Percentiles rank a stretch among this genome's conserved stretches.
phyloP scores from a whole-genome alignment of 2,888 invertebrate species.

The Agrotis segetum region DNA sequence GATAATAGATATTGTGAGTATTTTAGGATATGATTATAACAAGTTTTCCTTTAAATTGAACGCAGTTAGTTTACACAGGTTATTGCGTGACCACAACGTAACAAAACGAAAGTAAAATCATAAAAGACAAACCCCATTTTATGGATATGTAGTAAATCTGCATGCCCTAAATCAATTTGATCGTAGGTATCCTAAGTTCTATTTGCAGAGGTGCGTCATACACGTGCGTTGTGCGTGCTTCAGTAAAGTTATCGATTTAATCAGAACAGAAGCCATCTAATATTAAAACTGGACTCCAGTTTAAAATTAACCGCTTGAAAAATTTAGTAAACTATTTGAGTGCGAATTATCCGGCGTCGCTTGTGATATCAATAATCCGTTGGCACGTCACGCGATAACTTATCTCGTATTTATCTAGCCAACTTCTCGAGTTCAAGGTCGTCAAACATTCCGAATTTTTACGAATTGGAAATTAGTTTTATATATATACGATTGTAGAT shows the following conservation, averaged over 20 bases:
- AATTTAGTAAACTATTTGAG: slow-evolving; percentile 22
- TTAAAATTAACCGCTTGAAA: slow-evolving; percentile 23
- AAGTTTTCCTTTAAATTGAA: slow-evolving; percentile 38
- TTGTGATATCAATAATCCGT: slow-evolving; percentile 54
- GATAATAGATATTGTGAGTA: slow-evolving; percentile 39
- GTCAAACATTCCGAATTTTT: slow-evolving; percentile 46
- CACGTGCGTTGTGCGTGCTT: neutral
- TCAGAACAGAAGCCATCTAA: slow-evolving; percentile 1
- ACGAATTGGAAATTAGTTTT: slow-evolving; percentile 48
- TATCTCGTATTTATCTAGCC: slow-evolving; percentile 59
- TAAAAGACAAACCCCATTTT: neutral
- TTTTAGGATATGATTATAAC: slow-evolving; percentile 31
- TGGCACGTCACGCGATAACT: slow-evolving; percentile 61
- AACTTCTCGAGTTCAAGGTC: slow-evolving; percentile 63
- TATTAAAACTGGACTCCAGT: neutral
- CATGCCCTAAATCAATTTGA: neutral
- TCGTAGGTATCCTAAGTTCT: slow-evolving; percentile 12
- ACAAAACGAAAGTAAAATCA: neutral
- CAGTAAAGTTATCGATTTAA: slow-evolving; percentile 12
- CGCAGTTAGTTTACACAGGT: neutral
- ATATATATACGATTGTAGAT: slow-evolving; percentile 4
- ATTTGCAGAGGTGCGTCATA: slow-evolving; percentile 20
- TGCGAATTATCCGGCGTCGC: slow-evolving; percentile 27
- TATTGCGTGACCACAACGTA: neutral
- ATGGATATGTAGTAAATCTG: neutral